Percentiles rank a stretch among this genome's conserved stretches.
Conservation (phyloP, 2,113 vertebrate genomes). For the Perccottus glenii region DNA sequence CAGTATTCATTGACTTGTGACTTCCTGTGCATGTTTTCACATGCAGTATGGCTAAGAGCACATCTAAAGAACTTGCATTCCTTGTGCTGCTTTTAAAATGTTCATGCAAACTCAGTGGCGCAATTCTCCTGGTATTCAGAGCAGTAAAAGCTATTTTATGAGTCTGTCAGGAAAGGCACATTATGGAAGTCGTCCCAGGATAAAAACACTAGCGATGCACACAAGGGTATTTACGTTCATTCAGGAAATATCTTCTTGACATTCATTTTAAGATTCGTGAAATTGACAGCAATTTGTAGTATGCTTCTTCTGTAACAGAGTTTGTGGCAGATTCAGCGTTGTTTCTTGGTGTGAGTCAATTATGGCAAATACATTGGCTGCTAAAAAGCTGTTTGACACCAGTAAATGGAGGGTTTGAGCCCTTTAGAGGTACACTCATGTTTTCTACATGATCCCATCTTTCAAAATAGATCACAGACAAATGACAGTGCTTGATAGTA, state of each 20-base stretch:
- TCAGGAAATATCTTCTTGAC: constrained; percentile 56
- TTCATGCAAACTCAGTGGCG: constrained; percentile 76
- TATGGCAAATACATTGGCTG: constrained; percentile 57
- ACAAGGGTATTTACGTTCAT: constrained; percentile 67
- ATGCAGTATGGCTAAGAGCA: constrained; percentile 75
- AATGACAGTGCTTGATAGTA: constrained; percentile 49
- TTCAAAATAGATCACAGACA: constrained; percentile 58
- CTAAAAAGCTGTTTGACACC: constrained; percentile 57
- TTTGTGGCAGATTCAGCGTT: constrained; percentile 54
- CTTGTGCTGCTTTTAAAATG: constrained; percentile 77
- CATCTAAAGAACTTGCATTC: constrained; percentile 79
- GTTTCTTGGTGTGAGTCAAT: constrained; percentile 56
- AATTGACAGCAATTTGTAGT: constrained; percentile 53
- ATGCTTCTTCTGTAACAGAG: constrained; percentile 46
- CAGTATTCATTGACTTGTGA: constrained; percentile 76
- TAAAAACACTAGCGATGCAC: constrained; percentile 70
- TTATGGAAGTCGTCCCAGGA: constrained; percentile 67
- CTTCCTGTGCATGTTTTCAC: constrained; percentile 83
- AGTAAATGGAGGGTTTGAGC: constrained; percentile 51
- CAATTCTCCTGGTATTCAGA: constrained; percentile 81
- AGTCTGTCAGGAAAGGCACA: constrained; percentile 76
- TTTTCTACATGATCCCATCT: constrained; percentile 60
- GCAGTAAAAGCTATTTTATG: constrained; percentile 82
- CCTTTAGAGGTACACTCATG: constrained; percentile 41
- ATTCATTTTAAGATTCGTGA: constrained; percentile 54